Conservation (phyloP, 2,888 invertebrate genomes). For the Gastracanthus pulcherrimus region DNA sequence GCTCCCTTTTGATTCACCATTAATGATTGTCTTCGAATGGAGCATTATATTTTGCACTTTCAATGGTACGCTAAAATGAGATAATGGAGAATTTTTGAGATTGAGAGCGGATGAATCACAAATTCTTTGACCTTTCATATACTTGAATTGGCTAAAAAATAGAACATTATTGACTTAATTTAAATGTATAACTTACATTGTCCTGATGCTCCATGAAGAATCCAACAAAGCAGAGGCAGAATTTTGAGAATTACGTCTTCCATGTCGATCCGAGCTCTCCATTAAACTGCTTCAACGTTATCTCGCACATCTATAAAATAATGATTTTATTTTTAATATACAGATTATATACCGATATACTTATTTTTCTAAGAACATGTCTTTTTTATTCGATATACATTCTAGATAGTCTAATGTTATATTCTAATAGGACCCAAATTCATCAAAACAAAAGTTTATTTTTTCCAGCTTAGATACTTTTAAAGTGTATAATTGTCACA, state of each 20-base stretch:
- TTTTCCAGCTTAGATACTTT: too few species aligned
- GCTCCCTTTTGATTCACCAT: neutral
- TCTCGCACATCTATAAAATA: constrained; percentile 67
- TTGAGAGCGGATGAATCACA: neutral
- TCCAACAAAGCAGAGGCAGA: constrained; percentile 66
- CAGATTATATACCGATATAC: too few species aligned
- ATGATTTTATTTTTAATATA: constrained; percentile 5
- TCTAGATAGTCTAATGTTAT: too few species aligned
- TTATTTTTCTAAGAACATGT: too few species aligned
- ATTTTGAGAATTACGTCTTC: constrained; percentile 69
- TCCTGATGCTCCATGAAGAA: constrained; percentile 64
- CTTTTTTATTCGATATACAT: too few species aligned
- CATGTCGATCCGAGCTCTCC: constrained; percentile 73
- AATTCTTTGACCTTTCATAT: neutral
- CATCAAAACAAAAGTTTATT: too few species aligned
- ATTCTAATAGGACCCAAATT: too few species aligned
- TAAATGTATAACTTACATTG: constrained; percentile 66
- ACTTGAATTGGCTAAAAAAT: neutral
- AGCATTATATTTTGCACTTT: neutral
- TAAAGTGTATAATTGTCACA: too few species aligned
- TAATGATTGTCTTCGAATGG: neutral
- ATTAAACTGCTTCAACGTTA: constrained; percentile 67
- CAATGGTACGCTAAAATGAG: neutral
- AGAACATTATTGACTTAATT: neutral
- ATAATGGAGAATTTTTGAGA: neutral